phyloP scores from a whole-genome alignment of 37 sponge, comb jelly and placozoan genomes.

The Crambe crambe region DNA sequence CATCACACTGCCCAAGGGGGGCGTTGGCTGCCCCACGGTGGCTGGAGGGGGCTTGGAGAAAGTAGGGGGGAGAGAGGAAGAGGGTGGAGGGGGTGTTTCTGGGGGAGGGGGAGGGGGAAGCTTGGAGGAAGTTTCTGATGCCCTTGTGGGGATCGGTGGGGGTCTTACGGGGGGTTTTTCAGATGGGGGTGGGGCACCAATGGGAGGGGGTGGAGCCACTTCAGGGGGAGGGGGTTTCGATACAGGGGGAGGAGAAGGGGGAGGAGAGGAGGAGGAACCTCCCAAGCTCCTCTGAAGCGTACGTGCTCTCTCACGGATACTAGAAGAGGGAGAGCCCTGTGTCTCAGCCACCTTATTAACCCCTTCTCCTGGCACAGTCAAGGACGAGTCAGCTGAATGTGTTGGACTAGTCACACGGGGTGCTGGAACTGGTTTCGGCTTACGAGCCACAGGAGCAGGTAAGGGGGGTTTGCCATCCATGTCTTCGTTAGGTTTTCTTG shows the following conservation, averaged over 20 bases:
- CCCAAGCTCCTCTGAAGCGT: neutral
- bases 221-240: slow-evolving; percentile 2
- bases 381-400: neutral
- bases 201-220: neutral
- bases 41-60: neutral
- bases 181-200: neutral
- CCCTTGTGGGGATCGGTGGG: slow-evolving; percentile 4
- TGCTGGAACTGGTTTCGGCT: neutral
- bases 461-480: neutral
- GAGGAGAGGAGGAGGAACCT: neutral
- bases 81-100: neutral
- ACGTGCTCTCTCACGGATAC: slow-evolving; percentile 6
- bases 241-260: slow-evolving; percentile 7
- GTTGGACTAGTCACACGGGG: too few species aligned
- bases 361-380: neutral
- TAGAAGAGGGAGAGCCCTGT: neutral
- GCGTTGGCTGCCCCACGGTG: neutral
- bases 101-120: slow-evolving; percentile 1
- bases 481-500: neutral
- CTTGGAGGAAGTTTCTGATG: neutral
- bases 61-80: slow-evolving; percentile 37
- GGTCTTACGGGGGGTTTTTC: slow-evolving; percentile 6
- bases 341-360: neutral
- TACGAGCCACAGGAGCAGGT: neutral
- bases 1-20: slow-evolving; percentile 2